Conservation (phyloP, 2,888 invertebrate species). For the Trachelus stipa region DNA sequence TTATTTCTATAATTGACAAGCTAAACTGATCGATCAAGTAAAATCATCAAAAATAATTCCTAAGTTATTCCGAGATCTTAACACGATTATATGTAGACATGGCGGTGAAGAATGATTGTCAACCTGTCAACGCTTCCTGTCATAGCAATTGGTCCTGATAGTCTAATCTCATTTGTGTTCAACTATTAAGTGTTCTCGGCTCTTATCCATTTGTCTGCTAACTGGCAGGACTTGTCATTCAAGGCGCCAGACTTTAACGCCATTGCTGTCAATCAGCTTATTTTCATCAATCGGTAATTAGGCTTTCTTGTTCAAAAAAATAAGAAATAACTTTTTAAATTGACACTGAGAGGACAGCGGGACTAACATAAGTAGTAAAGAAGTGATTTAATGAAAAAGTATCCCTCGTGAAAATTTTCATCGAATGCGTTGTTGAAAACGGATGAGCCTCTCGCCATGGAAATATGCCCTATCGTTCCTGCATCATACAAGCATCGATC, state of each 20-base stretch:
- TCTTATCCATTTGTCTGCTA: conserved; percentile 45
- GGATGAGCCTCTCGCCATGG: not conserved
- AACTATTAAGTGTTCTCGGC: conserved; percentile 38
- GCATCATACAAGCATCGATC: not conserved
- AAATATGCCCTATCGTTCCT: conserved; percentile 8
- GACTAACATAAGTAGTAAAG: too few relatives aligned
- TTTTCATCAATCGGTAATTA: not conserved
- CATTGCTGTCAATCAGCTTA: not conserved
- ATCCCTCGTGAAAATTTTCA: not conserved
- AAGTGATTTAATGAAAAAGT: not conserved
- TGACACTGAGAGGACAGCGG: not conserved
- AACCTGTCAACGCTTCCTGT: conserved; percentile 32
- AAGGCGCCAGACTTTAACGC: conserved; percentile 42
- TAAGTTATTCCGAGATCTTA: not conserved
- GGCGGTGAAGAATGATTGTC: not conserved
- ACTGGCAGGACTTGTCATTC: conserved; percentile 39
- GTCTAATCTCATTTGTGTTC: conserved; percentile 53
- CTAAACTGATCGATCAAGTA: not conserved
- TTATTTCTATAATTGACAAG: not conserved
- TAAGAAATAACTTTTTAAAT: not conserved
- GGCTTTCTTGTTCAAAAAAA: not conserved
- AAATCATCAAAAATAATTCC: not conserved
- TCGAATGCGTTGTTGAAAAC: not conserved
- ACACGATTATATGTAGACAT: not conserved
- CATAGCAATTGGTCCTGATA: conserved; percentile 51